Base-by-base conservation (phyloP, 2,797 vertebrate genomes). In the Nyctibius grandis region DNA sequence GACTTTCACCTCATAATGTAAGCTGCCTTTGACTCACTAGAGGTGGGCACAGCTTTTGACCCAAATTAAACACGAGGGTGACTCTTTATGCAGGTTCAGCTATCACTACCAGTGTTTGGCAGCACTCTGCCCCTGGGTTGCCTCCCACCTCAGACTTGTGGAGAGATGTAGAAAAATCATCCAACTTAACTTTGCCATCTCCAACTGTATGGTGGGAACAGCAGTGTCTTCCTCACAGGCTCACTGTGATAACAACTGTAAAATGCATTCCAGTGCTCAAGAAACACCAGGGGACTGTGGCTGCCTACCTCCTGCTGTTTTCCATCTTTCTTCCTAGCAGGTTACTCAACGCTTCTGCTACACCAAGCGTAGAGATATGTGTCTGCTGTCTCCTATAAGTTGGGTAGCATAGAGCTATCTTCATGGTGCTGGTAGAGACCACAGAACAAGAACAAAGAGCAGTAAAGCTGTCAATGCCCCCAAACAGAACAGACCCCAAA, bases 401-500 rank as follows among this genome's bases (percentile, higher is more conserved):
- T 77, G 64, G 15, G 68, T 36, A 76, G 60, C 76, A 54, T 3
- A 57, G 57, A 94, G 48, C 40, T 87, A n/a, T 82, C 77, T 85
- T 88, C 9, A 15, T 72, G 40, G 31, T 73, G 40, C 31, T 90
- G 48, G 47, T 56, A 60, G 78, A 88, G 93, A 89, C 93, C 92
- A 89, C 84, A 89, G 78, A 42, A 80, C 53, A 85, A 64, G 90
- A 93, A 95, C 65, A 92, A 94, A 94, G n/a, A 92, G 47, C 56
- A 82, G 63, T 15, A 51, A 85, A 85, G 89, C 70, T 90, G 92
- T 38, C 87, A 90, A 36, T 92, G 50, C 9, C 12, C 54, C 48
- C 64, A 47, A 53, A 90, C 34, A 76, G 54, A 87, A 77, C 3
- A 85, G 50, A 59, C 19, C n/a, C 63, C 42, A 42, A 12, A 76